These are phyloP conservation scores for Amphipoea lucens DNA, from an alignment of 2,888 invertebrate genomes.

Conservation along the genomic window DNA sequence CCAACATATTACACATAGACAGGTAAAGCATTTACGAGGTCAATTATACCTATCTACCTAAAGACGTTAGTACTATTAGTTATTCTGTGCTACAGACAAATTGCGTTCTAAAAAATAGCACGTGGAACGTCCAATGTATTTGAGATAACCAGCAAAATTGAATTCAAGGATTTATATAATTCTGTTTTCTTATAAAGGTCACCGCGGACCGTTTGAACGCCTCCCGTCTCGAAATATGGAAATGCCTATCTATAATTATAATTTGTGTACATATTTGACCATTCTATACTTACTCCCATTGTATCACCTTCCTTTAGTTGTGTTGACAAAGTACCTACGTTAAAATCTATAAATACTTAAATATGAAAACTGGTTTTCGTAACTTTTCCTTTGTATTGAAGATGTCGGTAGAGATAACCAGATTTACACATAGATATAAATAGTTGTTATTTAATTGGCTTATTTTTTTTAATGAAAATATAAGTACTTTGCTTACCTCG, in stretches of 20 bases:
- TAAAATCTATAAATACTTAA: conserved; percentile 27
- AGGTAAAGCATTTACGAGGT: background rate
- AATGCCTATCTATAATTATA: conserved; percentile 6
- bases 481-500: conserved; percentile 81
- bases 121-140: conserved; percentile 27
- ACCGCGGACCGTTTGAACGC: background rate
- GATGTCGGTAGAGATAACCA: conserved; percentile 33
- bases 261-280: conserved; percentile 15
- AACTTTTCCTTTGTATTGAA: conserved; percentile 30
- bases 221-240: conserved; percentile 22
- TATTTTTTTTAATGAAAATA: background rate
- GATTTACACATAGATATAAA: background rate
- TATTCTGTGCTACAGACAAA: background rate
- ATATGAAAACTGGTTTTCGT: conserved; percentile 26
- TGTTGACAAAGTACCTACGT: conserved; percentile 8
- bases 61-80: too few species aligned
- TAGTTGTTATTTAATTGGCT: conserved; percentile 5
- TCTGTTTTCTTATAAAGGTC: conserved; percentile 6
- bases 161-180: conserved; percentile 33
- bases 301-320: background rate
- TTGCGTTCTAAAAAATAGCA: conserved; percentile 33
- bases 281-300: background rate
- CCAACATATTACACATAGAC: too few species aligned
- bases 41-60: background rate
- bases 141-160: conserved; percentile 8